These are phyloP conservation scores for Hippopotamyrus pictus DNA, from an alignment of 2,797 vertebrate species.

Conservation along the genomic window DNA sequence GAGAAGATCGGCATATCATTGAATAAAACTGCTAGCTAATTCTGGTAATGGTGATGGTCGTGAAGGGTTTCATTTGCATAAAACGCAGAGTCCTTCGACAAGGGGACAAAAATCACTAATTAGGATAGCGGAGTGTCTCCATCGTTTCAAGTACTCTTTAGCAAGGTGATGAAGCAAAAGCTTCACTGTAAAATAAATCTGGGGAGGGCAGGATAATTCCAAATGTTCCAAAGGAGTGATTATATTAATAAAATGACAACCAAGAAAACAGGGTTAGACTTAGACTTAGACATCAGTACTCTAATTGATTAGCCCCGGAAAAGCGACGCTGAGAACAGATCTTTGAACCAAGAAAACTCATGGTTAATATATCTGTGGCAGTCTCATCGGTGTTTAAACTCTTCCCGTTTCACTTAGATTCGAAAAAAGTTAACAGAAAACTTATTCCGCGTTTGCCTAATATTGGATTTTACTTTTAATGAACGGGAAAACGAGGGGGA, in stretches of 20 bases:
- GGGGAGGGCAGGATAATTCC: conserved; percentile 39
- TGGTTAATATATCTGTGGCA: neutral
- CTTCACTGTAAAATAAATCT: conserved; percentile 57
- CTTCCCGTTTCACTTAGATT: neutral
- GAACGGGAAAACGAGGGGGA: neutral
- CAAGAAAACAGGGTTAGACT: conserved; percentile 21
- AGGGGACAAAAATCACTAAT: conserved; percentile 96
- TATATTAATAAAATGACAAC: conserved; percentile 35
- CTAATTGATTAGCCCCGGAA: conserved; percentile 30
- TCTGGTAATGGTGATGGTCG: conserved; percentile 72
- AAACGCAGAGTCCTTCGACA: conserved; percentile 76
- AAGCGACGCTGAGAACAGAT: neutral
- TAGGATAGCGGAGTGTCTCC: conserved; percentile 73
- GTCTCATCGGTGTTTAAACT: neutral
- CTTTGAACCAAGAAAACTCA: neutral
- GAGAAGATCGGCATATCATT: conserved; percentile 78
- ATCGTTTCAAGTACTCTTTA: conserved; percentile 74
- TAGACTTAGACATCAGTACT: conserved; percentile 23
- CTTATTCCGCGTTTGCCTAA: neutral
- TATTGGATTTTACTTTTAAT: neutral
- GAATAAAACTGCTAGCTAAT: conserved; percentile 85
- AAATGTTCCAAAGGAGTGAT: conserved; percentile 32
- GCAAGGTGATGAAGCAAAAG: conserved; percentile 53
- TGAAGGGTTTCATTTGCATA: conserved; percentile 88
- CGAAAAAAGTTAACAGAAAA: neutral